A percentile compares a stretch with the other conserved stretches of the same genome.
phyloP scores from a whole-genome alignment of 1,140 invertebrate species.

The Zaprionus taronus region DNA sequence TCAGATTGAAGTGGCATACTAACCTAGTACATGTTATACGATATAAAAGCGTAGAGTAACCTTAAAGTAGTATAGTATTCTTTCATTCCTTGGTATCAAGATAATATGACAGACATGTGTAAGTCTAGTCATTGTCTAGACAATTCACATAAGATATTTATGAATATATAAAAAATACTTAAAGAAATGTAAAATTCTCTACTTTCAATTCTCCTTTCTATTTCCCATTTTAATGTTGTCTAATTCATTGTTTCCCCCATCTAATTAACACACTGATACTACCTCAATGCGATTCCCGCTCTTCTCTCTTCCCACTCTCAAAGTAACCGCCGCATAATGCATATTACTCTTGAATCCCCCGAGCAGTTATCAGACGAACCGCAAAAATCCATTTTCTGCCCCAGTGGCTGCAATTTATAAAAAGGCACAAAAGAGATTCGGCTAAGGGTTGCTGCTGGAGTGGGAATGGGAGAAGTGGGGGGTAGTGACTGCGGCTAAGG shows the following conservation, averaged over 20 bases:
- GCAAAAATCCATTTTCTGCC: conserved; percentile 76
- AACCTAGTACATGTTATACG: too few relatives aligned
- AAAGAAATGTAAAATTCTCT: too few relatives aligned
- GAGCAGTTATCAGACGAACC: conserved; percentile 72
- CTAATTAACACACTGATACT: conserved; percentile 26
- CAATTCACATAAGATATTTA: too few relatives aligned
- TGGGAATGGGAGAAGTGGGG: not conserved
- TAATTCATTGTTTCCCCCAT: not conserved
- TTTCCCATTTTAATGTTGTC: not conserved
- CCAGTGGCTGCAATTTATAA: conserved; percentile 77
- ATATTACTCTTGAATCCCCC: conserved; percentile 60
- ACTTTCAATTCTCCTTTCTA: too few relatives aligned
- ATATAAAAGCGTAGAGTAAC: too few relatives aligned
- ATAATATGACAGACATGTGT: too few relatives aligned
- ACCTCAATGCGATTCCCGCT: not conserved
- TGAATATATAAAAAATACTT: not conserved
- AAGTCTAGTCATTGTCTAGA: too few relatives aligned
- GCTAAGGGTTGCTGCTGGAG: conserved; percentile 3
- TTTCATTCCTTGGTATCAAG: too few relatives aligned
- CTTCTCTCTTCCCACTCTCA: not conserved
- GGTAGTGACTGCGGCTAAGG: not conserved
- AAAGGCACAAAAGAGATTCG: conserved; percentile 67
- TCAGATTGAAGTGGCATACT: too few relatives aligned
- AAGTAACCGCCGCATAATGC: conserved; percentile 23
- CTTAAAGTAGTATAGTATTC: too few relatives aligned